phyloP scores from a whole-genome alignment of 2,113 vertebrate genomes.

The Sturnus vulgaris region DNA sequence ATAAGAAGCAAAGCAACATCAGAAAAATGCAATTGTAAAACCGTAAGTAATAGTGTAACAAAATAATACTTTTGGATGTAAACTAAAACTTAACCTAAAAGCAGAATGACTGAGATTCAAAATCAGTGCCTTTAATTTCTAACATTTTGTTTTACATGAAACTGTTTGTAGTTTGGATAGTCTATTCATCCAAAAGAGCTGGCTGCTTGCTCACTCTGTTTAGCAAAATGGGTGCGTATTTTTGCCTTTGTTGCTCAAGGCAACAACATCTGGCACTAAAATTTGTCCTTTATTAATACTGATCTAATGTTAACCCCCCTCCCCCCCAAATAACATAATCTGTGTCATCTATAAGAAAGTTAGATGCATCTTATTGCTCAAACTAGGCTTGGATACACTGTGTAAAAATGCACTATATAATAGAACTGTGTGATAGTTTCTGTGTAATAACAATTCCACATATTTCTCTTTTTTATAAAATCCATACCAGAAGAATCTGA shows the following conservation, averaged over 20 bases:
- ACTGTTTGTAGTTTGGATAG: background rate
- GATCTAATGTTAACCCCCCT: background rate
- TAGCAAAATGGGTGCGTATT: background rate
- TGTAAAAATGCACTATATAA: background rate
- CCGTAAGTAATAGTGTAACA: background rate
- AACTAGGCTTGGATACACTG: background rate
- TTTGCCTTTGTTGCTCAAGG: background rate
- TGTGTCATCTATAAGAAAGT: background rate
- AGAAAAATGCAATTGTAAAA: background rate
- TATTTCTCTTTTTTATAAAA: background rate
- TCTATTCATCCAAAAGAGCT: background rate
- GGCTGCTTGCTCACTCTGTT: background rate
- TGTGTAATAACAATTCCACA: rapidly evolving
- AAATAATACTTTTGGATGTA: background rate
- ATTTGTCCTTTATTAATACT: background rate
- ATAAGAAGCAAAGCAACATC: background rate
- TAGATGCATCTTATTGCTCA: background rate
- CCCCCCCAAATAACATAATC: background rate
- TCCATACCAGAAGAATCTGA: background rate
- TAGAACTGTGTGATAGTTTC: background rate
- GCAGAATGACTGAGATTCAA: background rate
- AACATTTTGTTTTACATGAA: background rate
- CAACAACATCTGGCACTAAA: background rate
- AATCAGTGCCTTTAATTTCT: background rate
- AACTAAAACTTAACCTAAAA: background rate